A percentile compares a stretch with the other conserved stretches of the same genome.
Conservation (phyloP, 2,113 vertebrate genomes). For the Tupaia chinensis region DNA sequence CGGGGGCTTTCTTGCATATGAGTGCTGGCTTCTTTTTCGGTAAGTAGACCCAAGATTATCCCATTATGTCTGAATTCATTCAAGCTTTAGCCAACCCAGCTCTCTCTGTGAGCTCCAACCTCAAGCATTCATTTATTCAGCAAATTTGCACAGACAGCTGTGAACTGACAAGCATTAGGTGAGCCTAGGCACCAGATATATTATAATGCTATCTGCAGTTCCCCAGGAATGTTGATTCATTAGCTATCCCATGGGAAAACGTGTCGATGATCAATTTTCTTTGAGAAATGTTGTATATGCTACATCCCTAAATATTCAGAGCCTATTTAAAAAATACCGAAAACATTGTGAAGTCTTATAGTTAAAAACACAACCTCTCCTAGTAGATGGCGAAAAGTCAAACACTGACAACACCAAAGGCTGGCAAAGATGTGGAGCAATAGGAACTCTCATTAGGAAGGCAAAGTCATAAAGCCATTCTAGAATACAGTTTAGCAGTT, state of each 20-base stretch:
- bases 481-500: background rate
- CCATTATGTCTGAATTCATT: constrained; percentile 41
- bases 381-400: background rate
- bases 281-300: background rate
- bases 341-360: background rate
- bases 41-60: constrained; percentile 12
- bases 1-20: background rate
- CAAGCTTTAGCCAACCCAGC: constrained; percentile 8
- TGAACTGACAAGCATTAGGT: background rate
- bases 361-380: background rate
- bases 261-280: background rate
- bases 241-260: background rate
- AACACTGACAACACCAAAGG: background rate
- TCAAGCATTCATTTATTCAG: constrained; percentile 64
- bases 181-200: constrained; percentile 56
- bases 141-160: constrained; percentile 37
- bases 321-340: background rate
- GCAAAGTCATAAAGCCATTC: background rate
- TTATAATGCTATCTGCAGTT: background rate
- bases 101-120: background rate
- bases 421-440: background rate
- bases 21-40: background rate
- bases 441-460: background rate
- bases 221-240: background rate
- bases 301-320: background rate